Conservation (phyloP, 2,888 invertebrate genomes). For the Scaptomyza flava region DNA sequence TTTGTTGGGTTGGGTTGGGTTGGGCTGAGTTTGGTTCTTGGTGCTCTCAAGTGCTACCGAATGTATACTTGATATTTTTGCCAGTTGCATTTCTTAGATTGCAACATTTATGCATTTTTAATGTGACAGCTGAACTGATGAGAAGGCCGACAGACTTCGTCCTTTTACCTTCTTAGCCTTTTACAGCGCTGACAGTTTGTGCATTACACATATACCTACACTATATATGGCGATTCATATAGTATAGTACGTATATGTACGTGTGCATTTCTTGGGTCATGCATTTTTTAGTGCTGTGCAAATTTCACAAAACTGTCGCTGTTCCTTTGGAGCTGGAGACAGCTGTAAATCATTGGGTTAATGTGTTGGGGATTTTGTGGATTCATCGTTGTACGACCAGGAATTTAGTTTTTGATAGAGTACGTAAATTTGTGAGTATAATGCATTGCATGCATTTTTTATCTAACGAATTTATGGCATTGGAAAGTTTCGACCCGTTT, state of each 20-base stretch:
- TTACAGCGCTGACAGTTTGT: slow-evolving; percentile 33
- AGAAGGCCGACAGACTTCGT: slow-evolving; percentile 45
- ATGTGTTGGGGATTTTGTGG: slow-evolving; percentile 43
- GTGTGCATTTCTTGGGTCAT: slow-evolving; percentile 34
- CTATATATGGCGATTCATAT: not conserved
- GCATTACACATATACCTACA: slow-evolving; percentile 10
- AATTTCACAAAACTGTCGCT: slow-evolving; percentile 57
- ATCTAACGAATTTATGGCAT: not conserved
- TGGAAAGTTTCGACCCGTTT: no score
- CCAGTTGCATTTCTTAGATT: slow-evolving; percentile 73
- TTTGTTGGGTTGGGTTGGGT: slow-evolving; percentile 36
- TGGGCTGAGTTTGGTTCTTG: no score
- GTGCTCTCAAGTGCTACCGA: no score
- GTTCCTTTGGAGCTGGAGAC: slow-evolving; percentile 25
- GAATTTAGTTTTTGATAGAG: slow-evolving; percentile 21
- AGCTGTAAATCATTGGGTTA: slow-evolving; percentile 50
- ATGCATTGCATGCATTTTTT: slow-evolving; percentile 19
- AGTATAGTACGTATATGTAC: not conserved
- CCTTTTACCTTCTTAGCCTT: slow-evolving; percentile 24
- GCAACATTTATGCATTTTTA: slow-evolving; percentile 82
- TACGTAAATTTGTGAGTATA: not conserved
- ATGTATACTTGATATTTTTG: slow-evolving; percentile 41
- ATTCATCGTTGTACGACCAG: slow-evolving; percentile 8
- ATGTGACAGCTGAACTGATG: slow-evolving; percentile 81
- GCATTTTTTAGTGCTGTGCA: slow-evolving; percentile 64